Evolutionary conservation across 2,888 invertebrate genomes (phyloP), one percentile per base, ranked within the genome.

Genomic region (Cephus spinipes): DNA sequence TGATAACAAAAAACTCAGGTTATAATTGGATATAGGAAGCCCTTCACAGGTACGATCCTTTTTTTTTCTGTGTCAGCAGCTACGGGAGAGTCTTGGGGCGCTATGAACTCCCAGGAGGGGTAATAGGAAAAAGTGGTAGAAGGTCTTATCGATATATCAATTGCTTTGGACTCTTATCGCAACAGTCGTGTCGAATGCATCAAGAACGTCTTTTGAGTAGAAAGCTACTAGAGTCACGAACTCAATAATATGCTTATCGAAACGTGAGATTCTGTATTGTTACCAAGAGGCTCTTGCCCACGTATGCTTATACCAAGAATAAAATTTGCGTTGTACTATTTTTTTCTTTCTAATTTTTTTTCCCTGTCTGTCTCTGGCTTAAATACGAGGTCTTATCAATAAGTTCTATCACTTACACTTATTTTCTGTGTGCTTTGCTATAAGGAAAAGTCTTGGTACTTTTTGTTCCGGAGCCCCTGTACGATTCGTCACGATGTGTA

Each of bases 21-120:
- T 76, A 79, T 90, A 90, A 90, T 90, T 90, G 90, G 89, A 90
- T 90, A 83, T 85, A 81, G 83, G 90, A 90, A 90, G 90, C 90
- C 90, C 83, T 81, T 81, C 78, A 78, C 55, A 55, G 23, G 23
- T 55, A 81, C 81, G 79, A 82, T 81, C 84, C 83, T 87, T 86
- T 84, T 86, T 85, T 83, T 87, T 88, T 88, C 87, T 86, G 84
- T 89, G 89, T 88, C 88, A 88, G 86, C 85, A 85, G 82, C 83
- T 81, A 78, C 55, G 77, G 6, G 74, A 74, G 35, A 15, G 11
- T 34, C 74, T 74, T 33, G 23, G 31, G 34, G 12, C 31, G 71
- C 33, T 71, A 11, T 30, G 31, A 30, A 71, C 11, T 30, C 15
- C 55, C 55, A 23, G 23, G 55, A 23, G 55, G 23, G 23, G 55